Base-by-base conservation (phyloP, 2,797 vertebrate genomes). In the Sylvia borin region DNA sequence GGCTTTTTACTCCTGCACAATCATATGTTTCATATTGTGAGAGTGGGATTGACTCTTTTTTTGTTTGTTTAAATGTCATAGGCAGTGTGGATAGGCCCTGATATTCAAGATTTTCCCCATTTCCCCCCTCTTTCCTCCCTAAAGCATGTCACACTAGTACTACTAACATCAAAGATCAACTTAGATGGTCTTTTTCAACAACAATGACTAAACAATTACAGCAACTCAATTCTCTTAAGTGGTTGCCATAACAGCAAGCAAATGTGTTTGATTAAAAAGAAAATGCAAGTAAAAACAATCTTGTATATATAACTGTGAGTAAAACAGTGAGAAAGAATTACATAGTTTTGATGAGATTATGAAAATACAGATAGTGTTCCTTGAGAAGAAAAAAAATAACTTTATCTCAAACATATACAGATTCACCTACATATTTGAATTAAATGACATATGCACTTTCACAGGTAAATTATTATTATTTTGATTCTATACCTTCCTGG, bases 21-120 rank as follows among this genome's bases (percentile, higher is more conserved):
- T 95, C 92, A 93, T 86, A 88, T 94, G 93, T 95, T 97, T 95
- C 47, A 85, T 67, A 96, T 94, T 94, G 91, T 68, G 74, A 92
- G 74, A 84, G 77, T 90, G 57, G 57, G 64, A 85, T 60, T 85
- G 85, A 65, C 93, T 91, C 84, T 50, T 94, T 87, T 5, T 95
- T 64, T 91, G 79, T 91, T 92, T 92, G 72, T 78, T 92, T 93
- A 88, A 95, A 93, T 96, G 72, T 80, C 84, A 82, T 42, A 91
- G 60, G 57, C 74, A 71, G 60, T 60, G 65, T 87, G 84, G 51
- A 94, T 71, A 88, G 85, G 83, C 57, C 74, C 40, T 45, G 84
- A 91, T 94, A 93, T 27, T 71, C 78, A 71, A 87, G 68, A 47
- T 92, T 89, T 92, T 81, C 31, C 40, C 76, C 21, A 48, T 11